Evolutionary conservation across 2,113 vertebrate species (phyloP).

Genomic region (Dryoscopus gambensis): DNA sequence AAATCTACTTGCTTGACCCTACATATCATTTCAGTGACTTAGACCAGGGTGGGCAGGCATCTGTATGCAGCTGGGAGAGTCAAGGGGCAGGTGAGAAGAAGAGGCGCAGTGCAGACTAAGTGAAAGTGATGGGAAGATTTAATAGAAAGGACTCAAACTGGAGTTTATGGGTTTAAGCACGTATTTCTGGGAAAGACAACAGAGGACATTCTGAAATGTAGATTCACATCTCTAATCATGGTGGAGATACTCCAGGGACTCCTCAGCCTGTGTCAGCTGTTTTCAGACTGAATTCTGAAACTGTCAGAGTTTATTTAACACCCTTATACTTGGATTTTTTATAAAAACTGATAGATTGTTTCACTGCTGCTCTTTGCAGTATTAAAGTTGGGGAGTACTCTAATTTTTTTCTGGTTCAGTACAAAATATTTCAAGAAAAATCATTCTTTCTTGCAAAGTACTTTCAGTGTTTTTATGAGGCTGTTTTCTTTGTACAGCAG

Average conservation of each 20-base stretch:
- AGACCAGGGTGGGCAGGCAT: background rate
- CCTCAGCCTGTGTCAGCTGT: background rate
- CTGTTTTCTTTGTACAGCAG: slow-evolving; percentile 41
- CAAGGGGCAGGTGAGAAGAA: background rate
- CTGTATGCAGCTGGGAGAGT: background rate
- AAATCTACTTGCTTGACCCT: background rate
- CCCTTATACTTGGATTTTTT: background rate
- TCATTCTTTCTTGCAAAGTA: slow-evolving; percentile 5
- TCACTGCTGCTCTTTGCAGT: background rate
- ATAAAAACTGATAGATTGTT: background rate
- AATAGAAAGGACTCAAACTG: background rate
- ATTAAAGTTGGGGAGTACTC: background rate
- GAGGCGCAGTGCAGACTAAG: background rate
- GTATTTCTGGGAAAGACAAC: background rate
- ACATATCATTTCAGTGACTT: background rate
- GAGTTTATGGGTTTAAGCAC: background rate
- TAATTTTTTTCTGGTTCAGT: background rate
- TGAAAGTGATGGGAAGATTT: background rate
- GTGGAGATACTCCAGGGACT: background rate
- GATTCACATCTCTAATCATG: background rate
- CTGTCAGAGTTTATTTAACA: background rate
- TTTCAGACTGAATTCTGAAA: background rate
- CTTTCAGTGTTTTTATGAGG: background rate
- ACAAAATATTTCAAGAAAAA: slow-evolving; percentile 9
- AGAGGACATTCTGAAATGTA: background rate